Evolutionary conservation across 2,113 vertebrate genomes (phyloP).

Genomic region (Amblyopsis rosae): DNA sequence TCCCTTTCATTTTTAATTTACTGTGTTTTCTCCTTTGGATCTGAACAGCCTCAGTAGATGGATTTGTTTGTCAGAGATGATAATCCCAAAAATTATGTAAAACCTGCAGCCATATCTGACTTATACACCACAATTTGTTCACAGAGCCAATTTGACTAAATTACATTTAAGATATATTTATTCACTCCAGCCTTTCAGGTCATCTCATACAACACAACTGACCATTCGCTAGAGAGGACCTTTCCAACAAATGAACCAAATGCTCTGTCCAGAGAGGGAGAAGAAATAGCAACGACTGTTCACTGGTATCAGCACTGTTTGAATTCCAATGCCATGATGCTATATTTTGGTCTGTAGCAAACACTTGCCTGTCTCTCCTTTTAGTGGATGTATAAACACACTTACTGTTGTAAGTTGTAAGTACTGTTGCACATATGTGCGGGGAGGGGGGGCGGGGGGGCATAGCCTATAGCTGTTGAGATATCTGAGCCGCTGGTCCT

Average conservation of each 20-base stretch:
- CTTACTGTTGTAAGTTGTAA: too few relatives aligned
- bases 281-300: too few relatives aligned
- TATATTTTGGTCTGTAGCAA: background rate
- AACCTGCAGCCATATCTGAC: too few relatives aligned
- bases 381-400: background rate
- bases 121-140: background rate
- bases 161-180: slow-evolving; percentile 11
- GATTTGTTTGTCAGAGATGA: too few relatives aligned
- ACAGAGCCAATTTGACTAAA: slow-evolving; percentile 17
- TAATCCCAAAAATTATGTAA: too few relatives aligned
- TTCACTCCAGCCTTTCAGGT: too few relatives aligned
- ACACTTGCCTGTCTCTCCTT: slow-evolving; percentile 1
- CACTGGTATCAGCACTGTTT: background rate
- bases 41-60: too few relatives aligned
- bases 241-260: too few relatives aligned
- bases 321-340: background rate
- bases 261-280: background rate
- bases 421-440: too few relatives aligned
- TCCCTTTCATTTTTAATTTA: background rate
- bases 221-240: background rate
- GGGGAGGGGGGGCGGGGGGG: slow-evolving; percentile 21
- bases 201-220: too few relatives aligned
- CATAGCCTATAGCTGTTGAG: slow-evolving; percentile 19
- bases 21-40: too few relatives aligned
- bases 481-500: slow-evolving; percentile 26